phyloP scores from a whole-genome alignment of 2,888 invertebrate genomes.

The Rhagonycha lutea region DNA sequence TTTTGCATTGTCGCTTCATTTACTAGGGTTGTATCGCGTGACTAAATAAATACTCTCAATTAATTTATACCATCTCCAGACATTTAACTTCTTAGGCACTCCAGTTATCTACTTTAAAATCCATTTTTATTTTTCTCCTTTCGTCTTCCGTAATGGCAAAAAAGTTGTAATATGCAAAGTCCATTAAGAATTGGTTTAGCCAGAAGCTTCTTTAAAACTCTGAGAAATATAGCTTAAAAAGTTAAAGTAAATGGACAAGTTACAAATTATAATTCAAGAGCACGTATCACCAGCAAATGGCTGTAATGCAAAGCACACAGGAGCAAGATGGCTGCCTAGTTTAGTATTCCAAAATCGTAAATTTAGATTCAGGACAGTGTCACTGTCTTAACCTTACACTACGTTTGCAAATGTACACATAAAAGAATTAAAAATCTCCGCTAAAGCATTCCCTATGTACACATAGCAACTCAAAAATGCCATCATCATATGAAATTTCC shows the following conservation, averaged over 20 bases:
- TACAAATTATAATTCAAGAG: conserved; percentile 43
- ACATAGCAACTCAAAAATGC: background rate
- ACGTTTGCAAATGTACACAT: conserved; percentile 18
- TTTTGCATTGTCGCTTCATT: background rate
- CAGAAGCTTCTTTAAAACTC: background rate
- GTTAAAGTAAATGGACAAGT: conserved; percentile 18
- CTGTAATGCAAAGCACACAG: conserved; percentile 34
- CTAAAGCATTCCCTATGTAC: background rate
- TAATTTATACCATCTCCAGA: background rate
- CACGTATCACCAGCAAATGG: conserved; percentile 39
- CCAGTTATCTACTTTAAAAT: background rate
- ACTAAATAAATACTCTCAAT: background rate
- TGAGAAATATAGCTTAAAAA: conserved; percentile 21
- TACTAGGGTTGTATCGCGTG: background rate
- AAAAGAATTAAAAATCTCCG: conserved; percentile 19
- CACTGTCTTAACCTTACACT: conserved; percentile 31
- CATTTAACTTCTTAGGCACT: background rate
- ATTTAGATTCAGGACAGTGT: conserved; percentile 44
- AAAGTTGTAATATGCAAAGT: background rate
- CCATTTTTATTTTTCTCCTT: background rate
- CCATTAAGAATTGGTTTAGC: background rate
- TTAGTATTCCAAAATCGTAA: conserved; percentile 45
- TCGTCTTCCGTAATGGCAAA: background rate
- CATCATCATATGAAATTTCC: background rate
- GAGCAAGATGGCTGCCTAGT: conserved; percentile 44